Conservation (phyloP, 2,797 vertebrate species). For the Gallinago nigripennis region DNA sequence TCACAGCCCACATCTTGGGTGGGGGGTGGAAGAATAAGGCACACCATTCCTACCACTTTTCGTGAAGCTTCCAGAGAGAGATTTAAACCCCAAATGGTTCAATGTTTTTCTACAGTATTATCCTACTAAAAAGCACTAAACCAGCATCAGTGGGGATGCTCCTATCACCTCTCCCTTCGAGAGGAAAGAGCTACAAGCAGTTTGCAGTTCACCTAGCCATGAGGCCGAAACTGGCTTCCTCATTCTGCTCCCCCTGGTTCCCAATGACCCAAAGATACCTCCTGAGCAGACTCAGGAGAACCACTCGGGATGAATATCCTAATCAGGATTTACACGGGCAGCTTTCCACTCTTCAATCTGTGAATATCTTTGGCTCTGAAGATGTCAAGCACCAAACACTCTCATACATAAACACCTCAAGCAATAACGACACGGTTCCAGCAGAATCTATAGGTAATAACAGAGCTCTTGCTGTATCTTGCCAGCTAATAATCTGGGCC, state of each 20-base stretch:
- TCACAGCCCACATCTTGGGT: background rate
- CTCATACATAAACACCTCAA: background rate
- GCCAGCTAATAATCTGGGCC: background rate
- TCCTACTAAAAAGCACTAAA: background rate
- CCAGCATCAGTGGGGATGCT: background rate
- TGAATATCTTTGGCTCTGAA: background rate
- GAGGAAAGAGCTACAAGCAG: background rate
- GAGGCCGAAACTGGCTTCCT: background rate
- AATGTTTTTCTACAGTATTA: background rate
- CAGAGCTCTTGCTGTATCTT: background rate
- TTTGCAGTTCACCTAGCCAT: background rate
- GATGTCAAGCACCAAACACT: background rate
- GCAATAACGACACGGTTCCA: background rate
- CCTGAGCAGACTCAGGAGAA: background rate
- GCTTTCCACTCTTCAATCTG: background rate
- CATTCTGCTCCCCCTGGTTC: background rate
- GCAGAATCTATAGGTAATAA: background rate
- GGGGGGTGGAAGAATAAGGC: background rate
- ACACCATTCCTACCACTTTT: background rate
- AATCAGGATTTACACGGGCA: background rate
- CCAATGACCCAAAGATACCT: background rate
- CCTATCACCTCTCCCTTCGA: background rate
- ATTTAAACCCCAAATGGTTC: background rate
- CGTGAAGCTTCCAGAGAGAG: background rate
- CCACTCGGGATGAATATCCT: accelerated